These are phyloP conservation scores for Myanophis thanlyinensis DNA, from an alignment of 2,113 vertebrate species.

Conservation along the genomic window DNA sequence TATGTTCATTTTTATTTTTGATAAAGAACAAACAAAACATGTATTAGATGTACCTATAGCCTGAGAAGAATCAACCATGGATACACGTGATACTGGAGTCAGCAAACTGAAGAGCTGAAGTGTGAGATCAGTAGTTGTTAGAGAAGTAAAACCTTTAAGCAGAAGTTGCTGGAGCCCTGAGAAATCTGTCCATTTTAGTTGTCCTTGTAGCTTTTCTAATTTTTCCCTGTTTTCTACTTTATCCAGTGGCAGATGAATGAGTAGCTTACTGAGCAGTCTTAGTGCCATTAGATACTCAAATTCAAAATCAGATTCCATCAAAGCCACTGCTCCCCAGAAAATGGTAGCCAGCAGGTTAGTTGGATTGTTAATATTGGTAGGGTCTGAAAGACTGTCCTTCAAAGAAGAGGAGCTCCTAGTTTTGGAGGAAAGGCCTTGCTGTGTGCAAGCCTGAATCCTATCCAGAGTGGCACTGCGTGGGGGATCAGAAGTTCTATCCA, in stretches of 20 bases:
- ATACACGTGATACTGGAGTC: slow-evolving; percentile 90
- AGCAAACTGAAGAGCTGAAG: slow-evolving; percentile 95
- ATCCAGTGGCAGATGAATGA: slow-evolving; percentile 91
- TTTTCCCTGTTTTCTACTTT: slow-evolving; percentile 93
- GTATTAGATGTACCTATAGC: slow-evolving; percentile 81
- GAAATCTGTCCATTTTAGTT: slow-evolving; percentile 96
- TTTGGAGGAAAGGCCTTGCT: slow-evolving; percentile 81
- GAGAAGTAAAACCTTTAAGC: slow-evolving; percentile 95
- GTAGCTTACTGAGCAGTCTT: slow-evolving; percentile 87
- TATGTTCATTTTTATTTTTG: not conserved
- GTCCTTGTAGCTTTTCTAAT: slow-evolving; percentile 93
- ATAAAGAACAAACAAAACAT: not conserved
- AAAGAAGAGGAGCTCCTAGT: slow-evolving; percentile 87
- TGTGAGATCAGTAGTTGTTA: slow-evolving; percentile 91
- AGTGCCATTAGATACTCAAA: slow-evolving; percentile 98
- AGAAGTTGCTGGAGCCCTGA: slow-evolving; percentile 94
- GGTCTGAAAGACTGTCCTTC: slow-evolving; percentile 87
- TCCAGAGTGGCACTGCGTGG: slow-evolving; percentile 95
- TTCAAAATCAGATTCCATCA: slow-evolving; percentile 99
- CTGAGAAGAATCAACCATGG: slow-evolving; percentile 97
- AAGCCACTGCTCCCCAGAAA: slow-evolving; percentile 95
- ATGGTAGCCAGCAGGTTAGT: slow-evolving; percentile 91
- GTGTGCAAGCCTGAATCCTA: slow-evolving; percentile 94
- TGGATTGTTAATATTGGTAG: slow-evolving; percentile 90
- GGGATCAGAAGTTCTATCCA: slow-evolving; percentile 83